Evolutionary conservation across 2,113 vertebrate genomes (phyloP).

Genomic region (Oxyura jamaicensis): DNA sequence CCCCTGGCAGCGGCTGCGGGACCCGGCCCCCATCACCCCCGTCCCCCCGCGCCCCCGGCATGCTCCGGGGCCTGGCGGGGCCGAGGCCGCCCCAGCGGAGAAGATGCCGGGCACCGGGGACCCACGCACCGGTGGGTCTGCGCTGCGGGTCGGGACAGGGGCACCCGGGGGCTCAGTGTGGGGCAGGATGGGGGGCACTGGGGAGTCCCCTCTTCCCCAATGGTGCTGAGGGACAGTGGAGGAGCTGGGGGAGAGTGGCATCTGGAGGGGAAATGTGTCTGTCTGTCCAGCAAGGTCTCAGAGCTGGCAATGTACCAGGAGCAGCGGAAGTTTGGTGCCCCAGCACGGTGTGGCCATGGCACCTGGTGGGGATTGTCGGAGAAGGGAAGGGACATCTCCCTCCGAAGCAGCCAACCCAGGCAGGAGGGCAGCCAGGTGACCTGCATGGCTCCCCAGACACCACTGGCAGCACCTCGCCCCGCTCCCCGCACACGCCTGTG

Average conservation of each 20-base stretch:
- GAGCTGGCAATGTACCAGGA: not conserved
- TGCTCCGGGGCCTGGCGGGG: accelerated
- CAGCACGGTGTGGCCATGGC: accelerated
- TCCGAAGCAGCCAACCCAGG: not conserved
- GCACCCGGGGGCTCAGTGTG: not conserved
- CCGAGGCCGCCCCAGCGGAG: accelerated
- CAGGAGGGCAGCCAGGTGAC: not conserved
- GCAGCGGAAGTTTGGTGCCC: not conserved
- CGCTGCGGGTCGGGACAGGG: not conserved
- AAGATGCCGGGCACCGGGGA: not conserved
- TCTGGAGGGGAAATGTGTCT: not conserved
- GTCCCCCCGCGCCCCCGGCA: not conserved
- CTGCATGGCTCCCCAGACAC: accelerated
- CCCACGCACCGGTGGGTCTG: slow-evolving; percentile 1
- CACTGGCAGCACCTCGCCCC: not conserved
- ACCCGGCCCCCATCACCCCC: not conserved
- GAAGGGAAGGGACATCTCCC: not conserved
- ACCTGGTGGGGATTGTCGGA: not conserved
- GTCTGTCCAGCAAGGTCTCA: not conserved
- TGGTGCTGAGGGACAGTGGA: not conserved
- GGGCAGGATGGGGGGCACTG: not conserved
- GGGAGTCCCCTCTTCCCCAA: not conserved
- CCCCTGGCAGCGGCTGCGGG: not conserved
- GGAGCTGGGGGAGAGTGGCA: not conserved
- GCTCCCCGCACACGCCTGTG: not conserved